Evolutionary conservation across 2,797 vertebrate genomes (phyloP), one percentile per base, ranked within the genome.

Genomic region (Amblyopsis hoosieri): DNA sequence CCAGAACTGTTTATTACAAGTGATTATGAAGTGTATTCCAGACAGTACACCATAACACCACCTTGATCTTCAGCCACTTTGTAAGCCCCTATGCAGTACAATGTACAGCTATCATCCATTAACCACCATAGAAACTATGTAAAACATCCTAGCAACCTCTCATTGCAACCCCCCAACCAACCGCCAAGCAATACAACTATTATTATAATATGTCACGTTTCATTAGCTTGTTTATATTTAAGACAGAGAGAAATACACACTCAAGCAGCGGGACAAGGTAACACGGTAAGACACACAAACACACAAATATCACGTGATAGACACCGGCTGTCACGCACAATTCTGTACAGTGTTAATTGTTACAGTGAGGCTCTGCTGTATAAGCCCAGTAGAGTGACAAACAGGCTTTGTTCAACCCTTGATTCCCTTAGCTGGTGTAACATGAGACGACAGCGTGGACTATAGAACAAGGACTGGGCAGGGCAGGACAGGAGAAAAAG

Each of bases 281-380:
- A 37, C 46, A 17, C 45, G 3, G 23, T 29, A 29, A 33, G 19
- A 8, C 19, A 37, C 23, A 56, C 29, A 37, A 15, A 48, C 29
- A 48, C 62, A 37, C 61, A 48, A 13, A 29, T n/a, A 46, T 37
- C 45, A 14, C 42, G 45, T 14, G 19, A 49, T 46, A 8, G 45
- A 60, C 57, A 37, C 58, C 15, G 46, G 48, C 57, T 29, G 45
- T 14, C 57, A 60, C 45, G 29, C 46, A 15, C n/a, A 42, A 42
- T 42, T 42, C n/a, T 12, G n/a, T 1, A 9, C 5, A 42, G 54
- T 14, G 54, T 53, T 29, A 17, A 23, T 53, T 53, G 19, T 53
- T 17, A 14, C 47, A 58, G 29, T 45, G 37, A 47, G 33, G 29
- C 12, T 59, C 12, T 51, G 23, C 49, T 23, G 12, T 0, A 45